phyloP scores from a whole-genome alignment of 2,113 vertebrate genomes.

The Mellivora capensis region DNA sequence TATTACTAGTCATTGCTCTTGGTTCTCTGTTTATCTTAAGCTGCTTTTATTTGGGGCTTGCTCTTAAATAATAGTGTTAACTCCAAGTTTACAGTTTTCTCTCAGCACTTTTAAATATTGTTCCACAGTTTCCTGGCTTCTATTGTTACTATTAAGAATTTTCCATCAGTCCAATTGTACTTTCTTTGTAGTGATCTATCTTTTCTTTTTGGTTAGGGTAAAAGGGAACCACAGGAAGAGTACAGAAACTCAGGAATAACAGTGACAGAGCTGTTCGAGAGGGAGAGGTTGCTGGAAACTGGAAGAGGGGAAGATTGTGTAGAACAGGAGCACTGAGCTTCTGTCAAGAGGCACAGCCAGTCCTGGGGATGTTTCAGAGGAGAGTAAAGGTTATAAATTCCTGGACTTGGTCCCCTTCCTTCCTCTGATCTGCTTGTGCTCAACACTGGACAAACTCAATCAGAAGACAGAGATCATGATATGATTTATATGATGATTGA shows the following conservation, averaged over 20 bases:
- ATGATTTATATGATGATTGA: neutral
- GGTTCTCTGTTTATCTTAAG: slow-evolving; percentile 1
- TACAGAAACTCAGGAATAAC: neutral
- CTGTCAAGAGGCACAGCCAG: neutral
- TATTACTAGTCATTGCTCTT: neutral
- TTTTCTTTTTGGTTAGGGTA: neutral
- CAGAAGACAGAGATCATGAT: neutral
- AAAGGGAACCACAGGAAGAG: neutral
- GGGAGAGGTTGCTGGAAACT: neutral
- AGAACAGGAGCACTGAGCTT: neutral
- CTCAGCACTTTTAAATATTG: neutral
- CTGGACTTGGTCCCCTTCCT: neutral
- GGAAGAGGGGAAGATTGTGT: neutral
- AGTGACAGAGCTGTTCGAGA: neutral
- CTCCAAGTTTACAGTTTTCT: neutral
- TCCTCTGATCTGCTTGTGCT: neutral
- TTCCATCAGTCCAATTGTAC: neutral
- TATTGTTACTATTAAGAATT: slow-evolving; percentile 16
- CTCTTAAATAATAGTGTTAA: neutral
- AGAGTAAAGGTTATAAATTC: neutral
- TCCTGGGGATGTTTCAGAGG: neutral
- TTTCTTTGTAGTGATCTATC: slow-evolving; percentile 20
- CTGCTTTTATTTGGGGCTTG: neutral
- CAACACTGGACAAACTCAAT: neutral
- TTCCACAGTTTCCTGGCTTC: neutral